phyloP scores from a whole-genome alignment of 2,888 invertebrate genomes.

The Amphipyra tragopoginis region DNA sequence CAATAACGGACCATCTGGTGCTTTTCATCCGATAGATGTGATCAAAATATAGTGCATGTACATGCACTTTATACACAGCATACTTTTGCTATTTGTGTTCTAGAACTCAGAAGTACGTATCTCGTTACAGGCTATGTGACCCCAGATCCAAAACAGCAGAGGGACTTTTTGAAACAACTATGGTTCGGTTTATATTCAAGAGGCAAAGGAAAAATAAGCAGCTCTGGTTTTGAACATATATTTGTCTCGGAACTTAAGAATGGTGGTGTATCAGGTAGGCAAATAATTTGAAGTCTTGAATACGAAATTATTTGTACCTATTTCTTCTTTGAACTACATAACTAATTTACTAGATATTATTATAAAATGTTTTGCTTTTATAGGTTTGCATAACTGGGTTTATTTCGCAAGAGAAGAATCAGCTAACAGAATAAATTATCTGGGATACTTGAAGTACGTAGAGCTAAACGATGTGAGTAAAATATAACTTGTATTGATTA shows the following conservation, averaged over 20 bases:
- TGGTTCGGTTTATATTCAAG: slow-evolving; percentile 96
- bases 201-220: slow-evolving; percentile 94
- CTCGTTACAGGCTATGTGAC: slow-evolving; percentile 88
- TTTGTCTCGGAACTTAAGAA: slow-evolving; percentile 96
- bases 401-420: slow-evolving; percentile 94
- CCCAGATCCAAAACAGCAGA: slow-evolving; percentile 92
- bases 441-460: slow-evolving; percentile 93
- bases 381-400: slow-evolving; percentile 97
- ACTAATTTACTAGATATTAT: not conserved
- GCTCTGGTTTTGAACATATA: slow-evolving; percentile 97
- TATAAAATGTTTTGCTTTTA: slow-evolving; percentile 3
- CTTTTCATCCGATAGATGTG: too few species aligned
- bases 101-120: not conserved
- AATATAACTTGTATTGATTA: not conserved
- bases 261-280: slow-evolving; percentile 91
- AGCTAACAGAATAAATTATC: slow-evolving; percentile 93
- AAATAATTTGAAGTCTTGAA: too few species aligned
- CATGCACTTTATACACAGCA: too few species aligned
- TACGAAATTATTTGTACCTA: not conserved
- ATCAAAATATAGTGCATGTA: too few species aligned
- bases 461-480: slow-evolving; percentile 92
- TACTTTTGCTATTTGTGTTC: not conserved
- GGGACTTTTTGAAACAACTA: slow-evolving; percentile 92
- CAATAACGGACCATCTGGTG: too few species aligned
- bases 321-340: not conserved